phyloP scores from a whole-genome alignment of 1,140 invertebrate species.

The Planococcus citri region DNA sequence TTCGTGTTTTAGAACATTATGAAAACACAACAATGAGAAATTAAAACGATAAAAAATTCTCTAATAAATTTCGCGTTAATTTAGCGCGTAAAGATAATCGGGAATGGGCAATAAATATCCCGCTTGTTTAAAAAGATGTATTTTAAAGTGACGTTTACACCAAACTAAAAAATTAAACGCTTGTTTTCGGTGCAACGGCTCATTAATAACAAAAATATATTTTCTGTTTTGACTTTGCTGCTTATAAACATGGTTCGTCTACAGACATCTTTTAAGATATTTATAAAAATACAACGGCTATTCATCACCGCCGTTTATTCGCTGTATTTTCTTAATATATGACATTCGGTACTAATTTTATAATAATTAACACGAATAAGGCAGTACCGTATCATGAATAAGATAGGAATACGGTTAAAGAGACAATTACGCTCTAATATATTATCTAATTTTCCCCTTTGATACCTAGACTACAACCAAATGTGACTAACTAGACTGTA shows the following conservation, averaged over 20 bases:
- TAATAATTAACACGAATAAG: conserved; percentile 20
- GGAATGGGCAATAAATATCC: not conserved
- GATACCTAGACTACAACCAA: not conserved
- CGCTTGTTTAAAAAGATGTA: conserved; percentile 10
- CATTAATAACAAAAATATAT: conserved; percentile 20
- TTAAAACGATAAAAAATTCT: not conserved
- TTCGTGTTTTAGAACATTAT: too few relatives aligned
- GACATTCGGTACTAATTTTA: conserved; percentile 16
- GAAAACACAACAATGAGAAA: too few relatives aligned
- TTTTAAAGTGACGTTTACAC: conserved; percentile 19
- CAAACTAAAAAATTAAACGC: conserved; percentile 19
- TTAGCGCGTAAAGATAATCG: conserved; percentile 12
- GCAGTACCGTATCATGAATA: conserved; percentile 2
- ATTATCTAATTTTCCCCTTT: conserved; percentile 7
- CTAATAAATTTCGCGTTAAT: conserved; percentile 9
- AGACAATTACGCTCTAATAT: conserved; percentile 11
- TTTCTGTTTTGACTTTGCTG: conserved; percentile 15
- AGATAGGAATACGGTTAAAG: not conserved
- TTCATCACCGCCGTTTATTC: conserved; percentile 12
- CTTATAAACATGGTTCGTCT: not conserved
- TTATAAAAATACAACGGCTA: conserved; percentile 18
- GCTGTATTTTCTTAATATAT: conserved; percentile 10
- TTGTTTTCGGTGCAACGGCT: conserved; percentile 19
- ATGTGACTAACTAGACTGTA: not conserved
- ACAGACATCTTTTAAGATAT: conserved; percentile 5